Conservation (phyloP, 2,113 vertebrate species). For the Cheilinus undulatus region DNA sequence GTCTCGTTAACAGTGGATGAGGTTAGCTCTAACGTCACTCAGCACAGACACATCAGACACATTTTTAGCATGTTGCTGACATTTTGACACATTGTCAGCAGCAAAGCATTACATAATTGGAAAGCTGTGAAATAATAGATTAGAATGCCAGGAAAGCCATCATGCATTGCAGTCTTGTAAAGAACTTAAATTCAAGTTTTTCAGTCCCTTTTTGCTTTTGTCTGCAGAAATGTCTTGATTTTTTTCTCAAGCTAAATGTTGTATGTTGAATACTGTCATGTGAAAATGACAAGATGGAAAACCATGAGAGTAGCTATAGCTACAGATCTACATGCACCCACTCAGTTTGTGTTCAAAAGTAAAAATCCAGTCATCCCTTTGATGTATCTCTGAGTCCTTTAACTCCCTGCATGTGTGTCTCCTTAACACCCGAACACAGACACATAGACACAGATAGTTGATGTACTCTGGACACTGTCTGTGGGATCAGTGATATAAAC, state of each 20-base stretch:
- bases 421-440: background rate
- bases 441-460: slow-evolving; percentile 7
- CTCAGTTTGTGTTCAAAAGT: background rate
- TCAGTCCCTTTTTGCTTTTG: too few species aligned
- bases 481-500: slow-evolving; percentile 65
- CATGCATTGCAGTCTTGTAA: background rate
- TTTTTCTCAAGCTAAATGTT: too few species aligned
- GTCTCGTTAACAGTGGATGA: slow-evolving; percentile 14
- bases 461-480: background rate
- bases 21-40: slow-evolving; percentile 47
- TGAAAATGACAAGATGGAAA: background rate
- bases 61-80: slow-evolving; percentile 41
- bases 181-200: background rate
- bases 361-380: slow-evolving; percentile 6
- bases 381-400: background rate
- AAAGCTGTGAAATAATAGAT: slow-evolving; percentile 25
- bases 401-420: background rate
- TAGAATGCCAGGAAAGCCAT: slow-evolving; percentile 4
- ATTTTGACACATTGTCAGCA: slow-evolving; percentile 63
- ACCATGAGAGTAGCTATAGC: background rate
- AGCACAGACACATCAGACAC: slow-evolving; percentile 37
- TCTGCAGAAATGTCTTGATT: too few species aligned
- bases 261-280: background rate
- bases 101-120: slow-evolving; percentile 14
- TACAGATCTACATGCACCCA: background rate